Conservation (phyloP, 2,888 invertebrate species). For the Rhingia campestris region DNA sequence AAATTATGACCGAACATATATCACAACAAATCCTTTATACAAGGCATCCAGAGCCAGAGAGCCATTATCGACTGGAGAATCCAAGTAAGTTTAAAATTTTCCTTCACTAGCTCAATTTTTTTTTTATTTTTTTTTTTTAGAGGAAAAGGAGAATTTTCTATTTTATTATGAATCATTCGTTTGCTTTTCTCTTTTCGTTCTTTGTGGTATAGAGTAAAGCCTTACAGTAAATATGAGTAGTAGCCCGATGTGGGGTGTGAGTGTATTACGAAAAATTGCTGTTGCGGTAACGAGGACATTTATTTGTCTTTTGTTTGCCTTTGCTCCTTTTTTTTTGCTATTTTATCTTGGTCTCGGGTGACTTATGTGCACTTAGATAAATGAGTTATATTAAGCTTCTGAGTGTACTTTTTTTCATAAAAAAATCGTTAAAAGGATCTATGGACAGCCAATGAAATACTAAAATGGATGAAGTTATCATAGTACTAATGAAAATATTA, state of each 20-base stretch:
- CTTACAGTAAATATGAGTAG: slow-evolving; percentile 29
- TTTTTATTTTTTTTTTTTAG: slow-evolving; percentile 36
- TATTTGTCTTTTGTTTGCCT: slow-evolving; percentile 27
- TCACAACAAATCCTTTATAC: slow-evolving; percentile 97
- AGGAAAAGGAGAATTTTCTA: slow-evolving; percentile 44
- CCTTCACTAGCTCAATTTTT: neutral
- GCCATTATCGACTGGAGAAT: slow-evolving; percentile 96
- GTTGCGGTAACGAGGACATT: slow-evolving; percentile 10
- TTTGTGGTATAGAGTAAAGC: neutral
- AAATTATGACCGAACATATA: slow-evolving; percentile 98
- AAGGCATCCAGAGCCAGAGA: slow-evolving; percentile 97
- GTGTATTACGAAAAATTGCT: slow-evolving; percentile 63
- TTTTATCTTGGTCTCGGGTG: slow-evolving; percentile 35
- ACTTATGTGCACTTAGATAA: slow-evolving; percentile 53
- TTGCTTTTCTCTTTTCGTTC: slow-evolving; percentile 84
- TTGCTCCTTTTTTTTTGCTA: slow-evolving; percentile 34
- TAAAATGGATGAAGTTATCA: too few species aligned
- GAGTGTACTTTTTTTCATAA: neutral
- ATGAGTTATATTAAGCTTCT: slow-evolving; percentile 20
- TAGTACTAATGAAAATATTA: too few species aligned
- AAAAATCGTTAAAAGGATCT: slow-evolving; percentile 33
- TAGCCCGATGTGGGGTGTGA: neutral
- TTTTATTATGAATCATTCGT: slow-evolving; percentile 57
- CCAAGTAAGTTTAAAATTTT: slow-evolving; percentile 88
- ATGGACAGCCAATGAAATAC: neutral